These are phyloP conservation scores for Aspiorhynchus laticeps DNA, from an alignment of 2,113 vertebrate genomes.

Conservation along the genomic window DNA sequence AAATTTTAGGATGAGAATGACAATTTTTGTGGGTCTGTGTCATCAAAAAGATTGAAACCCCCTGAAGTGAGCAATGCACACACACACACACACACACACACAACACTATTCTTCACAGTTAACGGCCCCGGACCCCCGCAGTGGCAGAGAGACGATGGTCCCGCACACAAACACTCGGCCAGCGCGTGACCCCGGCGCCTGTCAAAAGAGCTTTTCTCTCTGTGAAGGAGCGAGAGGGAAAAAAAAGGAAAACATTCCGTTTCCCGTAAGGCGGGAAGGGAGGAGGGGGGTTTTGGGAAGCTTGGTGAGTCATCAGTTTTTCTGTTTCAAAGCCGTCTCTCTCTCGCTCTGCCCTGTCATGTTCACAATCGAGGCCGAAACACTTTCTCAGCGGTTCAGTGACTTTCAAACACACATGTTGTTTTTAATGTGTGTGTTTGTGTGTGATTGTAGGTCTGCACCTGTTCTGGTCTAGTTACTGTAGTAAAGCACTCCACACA, in stretches of 20 bases:
- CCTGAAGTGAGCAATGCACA: not conserved
- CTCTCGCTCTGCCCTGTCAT: conserved; percentile 1
- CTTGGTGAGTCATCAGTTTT: conserved; percentile 81
- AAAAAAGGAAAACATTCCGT: conserved; percentile 69
- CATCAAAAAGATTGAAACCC: not conserved
- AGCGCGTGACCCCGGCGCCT: conserved; percentile 63
- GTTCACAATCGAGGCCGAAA: not conserved
- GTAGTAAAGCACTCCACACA: conserved; percentile 5
- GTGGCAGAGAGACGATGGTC: conserved; percentile 22
- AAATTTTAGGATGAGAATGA: not conserved
- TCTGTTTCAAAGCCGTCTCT: conserved; percentile 63
- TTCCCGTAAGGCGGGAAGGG: conserved; percentile 78
- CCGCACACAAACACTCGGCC: conserved; percentile 68
- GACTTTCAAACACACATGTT: conserved; percentile 7
- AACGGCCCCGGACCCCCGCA: conserved; percentile 27
- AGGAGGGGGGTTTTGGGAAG: conserved; percentile 78
- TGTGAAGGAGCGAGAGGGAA: conserved; percentile 34
- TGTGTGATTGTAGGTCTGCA: conserved; percentile 15
- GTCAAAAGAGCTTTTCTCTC: conserved; percentile 61
- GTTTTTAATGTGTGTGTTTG: conserved; percentile 16
- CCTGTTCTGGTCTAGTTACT: conserved; percentile 42
- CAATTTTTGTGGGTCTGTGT: not conserved
- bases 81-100: not conserved
- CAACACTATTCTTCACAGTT: not conserved
- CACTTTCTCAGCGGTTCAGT: not conserved